Conservation (phyloP, 2,113 vertebrate species). For the Uropsilus gracilis region DNA sequence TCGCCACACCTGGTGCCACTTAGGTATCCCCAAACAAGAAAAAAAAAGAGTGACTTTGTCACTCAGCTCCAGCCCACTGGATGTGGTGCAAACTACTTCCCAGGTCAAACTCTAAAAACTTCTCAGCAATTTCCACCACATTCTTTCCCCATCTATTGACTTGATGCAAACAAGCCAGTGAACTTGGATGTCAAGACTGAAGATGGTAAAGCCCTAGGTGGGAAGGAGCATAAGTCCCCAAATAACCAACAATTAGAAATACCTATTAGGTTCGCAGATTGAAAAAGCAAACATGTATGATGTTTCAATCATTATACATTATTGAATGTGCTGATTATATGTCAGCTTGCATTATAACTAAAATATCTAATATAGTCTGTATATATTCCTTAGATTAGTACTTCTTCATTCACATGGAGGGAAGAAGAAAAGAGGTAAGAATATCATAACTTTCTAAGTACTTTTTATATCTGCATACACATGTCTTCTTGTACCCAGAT, state of each 20-base stretch:
- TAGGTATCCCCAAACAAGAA: no score
- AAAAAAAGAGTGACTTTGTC: not conserved
- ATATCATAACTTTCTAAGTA: not conserved
- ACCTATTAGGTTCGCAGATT: not conserved
- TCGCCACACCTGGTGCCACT: no score
- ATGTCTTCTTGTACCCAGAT: not conserved
- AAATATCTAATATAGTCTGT: not conserved
- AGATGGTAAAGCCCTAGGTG: not conserved
- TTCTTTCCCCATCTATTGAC: not conserved
- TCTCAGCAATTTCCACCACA: not conserved
- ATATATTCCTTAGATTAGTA: not conserved
- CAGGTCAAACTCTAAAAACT: not conserved
- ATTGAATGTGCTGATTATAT: not conserved
- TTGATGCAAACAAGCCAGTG: not conserved
- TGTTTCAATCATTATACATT: not conserved
- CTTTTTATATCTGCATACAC: not conserved
- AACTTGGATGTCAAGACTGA: not conserved
- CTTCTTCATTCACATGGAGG: not conserved
- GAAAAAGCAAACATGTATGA: not conserved
- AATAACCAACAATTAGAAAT: not conserved
- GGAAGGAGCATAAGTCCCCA: not conserved
- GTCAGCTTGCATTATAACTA: not conserved
- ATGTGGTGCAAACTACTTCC: not conserved
- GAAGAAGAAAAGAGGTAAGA: not conserved
- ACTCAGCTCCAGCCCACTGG: not conserved